phyloP scores from a whole-genome alignment of 2,797 vertebrate genomes.

The Acomys russatus region DNA sequence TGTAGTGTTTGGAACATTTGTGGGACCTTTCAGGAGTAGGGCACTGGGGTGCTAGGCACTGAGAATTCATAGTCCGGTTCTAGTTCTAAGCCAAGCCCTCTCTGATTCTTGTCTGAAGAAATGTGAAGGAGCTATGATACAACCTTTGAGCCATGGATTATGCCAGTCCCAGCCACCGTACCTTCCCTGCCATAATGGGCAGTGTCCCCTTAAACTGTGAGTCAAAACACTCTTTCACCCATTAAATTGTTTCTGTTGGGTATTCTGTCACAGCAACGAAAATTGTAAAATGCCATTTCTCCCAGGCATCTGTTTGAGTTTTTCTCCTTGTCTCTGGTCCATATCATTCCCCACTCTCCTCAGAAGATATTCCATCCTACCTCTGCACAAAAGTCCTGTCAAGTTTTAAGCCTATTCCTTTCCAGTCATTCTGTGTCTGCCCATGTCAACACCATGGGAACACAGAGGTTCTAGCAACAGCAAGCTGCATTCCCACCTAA shows the following conservation, averaged over 20 bases:
- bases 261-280: neutral
- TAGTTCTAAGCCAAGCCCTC: neutral
- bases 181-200: neutral
- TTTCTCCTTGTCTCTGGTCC: neutral
- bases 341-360: neutral
- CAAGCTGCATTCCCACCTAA: neutral
- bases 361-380: neutral
- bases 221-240: neutral
- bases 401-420: neutral
- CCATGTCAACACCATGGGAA: neutral
- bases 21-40: neutral
- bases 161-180: no score
- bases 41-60: no score
- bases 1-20: neutral
- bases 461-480: neutral
- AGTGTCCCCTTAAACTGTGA: neutral
- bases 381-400: neutral
- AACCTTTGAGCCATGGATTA: neutral
- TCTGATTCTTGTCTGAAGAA: neutral
- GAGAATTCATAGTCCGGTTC: no score
- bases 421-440: neutral
- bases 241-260: neutral
- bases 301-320: neutral
- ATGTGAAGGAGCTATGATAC: no score
- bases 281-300: no score